Evolutionary conservation across 2,113 vertebrate genomes (phyloP), one percentile per base, ranked within the genome.

Genomic region (Phodopus roborovskii): DNA sequence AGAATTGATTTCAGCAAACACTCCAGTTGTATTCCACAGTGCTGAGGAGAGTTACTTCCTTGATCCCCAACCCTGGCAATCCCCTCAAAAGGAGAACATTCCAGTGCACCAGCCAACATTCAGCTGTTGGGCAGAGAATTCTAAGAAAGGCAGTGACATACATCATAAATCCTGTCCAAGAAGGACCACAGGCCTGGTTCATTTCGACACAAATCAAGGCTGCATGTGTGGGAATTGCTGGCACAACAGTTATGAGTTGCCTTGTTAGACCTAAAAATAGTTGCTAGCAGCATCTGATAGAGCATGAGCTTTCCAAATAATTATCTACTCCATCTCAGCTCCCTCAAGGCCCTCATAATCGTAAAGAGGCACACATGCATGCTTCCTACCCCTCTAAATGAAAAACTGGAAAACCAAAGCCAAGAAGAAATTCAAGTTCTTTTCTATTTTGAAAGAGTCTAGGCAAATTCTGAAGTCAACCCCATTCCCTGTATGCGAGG

Each of bases 181-280:
- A 91, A 94, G 62, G 56, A 66, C 33, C 62, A 48, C 10, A 39
- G 81, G 60, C 22, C 86, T 19, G 53, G 71, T 28, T 39, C 15
- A 64, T 36, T 71, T 64, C 28, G 89, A 71, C 83, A 93, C 42
- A 77, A 86, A 91, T 39, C 42, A 87, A 92, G 74, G 64, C 39
- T 75, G 39, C 36, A 19, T 39, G 50, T 84, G 93, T 68, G 84
- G 30, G 73, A 66, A 56, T 50, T 95, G 91, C 84, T 95, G 95
- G 88, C 64, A 12, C 62, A 85, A 94, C 70, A 94, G 48, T 66
- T 71, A 36, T 16, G 64, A 95, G 85, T 94, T 91, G 83, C 87
- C 79, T 95, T 45, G 5, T 16, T 62, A 56, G 48, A 30, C 48
- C 92, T 95, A 90, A 95, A 96, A 93, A 97, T 92, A 97, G 84